phyloP scores from a whole-genome alignment of 2,888 invertebrate genomes.

The Xanthia icteritia region DNA sequence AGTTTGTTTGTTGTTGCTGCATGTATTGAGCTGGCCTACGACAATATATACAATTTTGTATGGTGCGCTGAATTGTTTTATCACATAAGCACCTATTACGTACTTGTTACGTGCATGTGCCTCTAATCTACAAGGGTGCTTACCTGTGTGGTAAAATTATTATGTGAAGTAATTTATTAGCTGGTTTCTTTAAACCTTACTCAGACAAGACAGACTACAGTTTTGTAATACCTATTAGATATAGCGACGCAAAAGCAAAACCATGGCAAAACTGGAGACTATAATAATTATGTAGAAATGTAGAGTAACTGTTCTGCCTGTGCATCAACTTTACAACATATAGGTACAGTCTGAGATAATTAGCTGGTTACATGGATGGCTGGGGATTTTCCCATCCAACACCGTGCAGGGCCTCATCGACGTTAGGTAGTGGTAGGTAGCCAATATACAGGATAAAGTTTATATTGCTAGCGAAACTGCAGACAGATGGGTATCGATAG shows the following conservation, averaged over 20 bases:
- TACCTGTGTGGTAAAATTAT: neutral
- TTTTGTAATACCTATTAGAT: neutral
- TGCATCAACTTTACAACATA: neutral
- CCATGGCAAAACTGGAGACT: neutral
- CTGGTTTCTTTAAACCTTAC: neutral
- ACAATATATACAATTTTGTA: slow-evolving; percentile 43
- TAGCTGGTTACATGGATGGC: neutral
- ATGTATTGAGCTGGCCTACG: slow-evolving; percentile 34
- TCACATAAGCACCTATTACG: slow-evolving; percentile 10
- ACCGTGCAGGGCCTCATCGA: neutral
- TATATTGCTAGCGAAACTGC: too few species aligned
- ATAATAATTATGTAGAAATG: neutral
- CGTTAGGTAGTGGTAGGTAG: neutral
- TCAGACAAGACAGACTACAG: neutral
- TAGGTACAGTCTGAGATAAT: neutral
- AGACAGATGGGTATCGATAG: too few species aligned
- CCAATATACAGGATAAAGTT: too few species aligned
- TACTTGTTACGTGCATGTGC: neutral
- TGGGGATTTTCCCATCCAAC: neutral
- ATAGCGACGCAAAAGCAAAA: neutral
- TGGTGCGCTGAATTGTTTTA: slow-evolving; percentile 35
- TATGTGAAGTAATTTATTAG: neutral
- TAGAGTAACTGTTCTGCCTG: neutral
- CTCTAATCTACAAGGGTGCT: neutral
- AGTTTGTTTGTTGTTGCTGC: slow-evolving; percentile 42